Conservation (phyloP, 2,113 vertebrate species). For the Phodopus roborovskii region DNA sequence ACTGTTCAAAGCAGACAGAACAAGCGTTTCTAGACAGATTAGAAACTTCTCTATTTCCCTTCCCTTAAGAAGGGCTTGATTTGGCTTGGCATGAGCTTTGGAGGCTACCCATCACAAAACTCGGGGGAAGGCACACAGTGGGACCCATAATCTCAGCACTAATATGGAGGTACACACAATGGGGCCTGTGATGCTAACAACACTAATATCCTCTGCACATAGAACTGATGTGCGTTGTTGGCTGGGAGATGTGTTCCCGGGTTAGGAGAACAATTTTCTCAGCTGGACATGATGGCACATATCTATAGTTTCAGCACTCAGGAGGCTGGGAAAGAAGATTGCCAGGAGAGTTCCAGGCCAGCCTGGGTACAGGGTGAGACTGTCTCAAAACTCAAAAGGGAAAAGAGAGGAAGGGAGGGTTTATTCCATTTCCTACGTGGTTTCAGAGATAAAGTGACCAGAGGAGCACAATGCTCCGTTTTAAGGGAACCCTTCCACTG, state of each 20-base stretch:
- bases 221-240: not conserved
- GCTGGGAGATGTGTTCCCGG: not conserved
- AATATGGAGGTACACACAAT: not conserved
- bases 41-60: constrained; percentile 36
- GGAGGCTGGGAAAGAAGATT: not conserved
- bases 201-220: not conserved
- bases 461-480: not conserved
- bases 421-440: not conserved
- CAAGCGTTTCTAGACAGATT: constrained; percentile 7
- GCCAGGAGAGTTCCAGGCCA: not conserved
- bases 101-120: constrained; percentile 40
- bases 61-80: constrained; percentile 22
- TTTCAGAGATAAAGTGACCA: not conserved
- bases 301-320: not conserved
- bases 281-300: not conserved
- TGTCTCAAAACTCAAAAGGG: too few species aligned
- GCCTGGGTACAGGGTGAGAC: not conserved
- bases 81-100: not conserved
- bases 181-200: not conserved
- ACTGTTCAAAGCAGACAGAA: constrained; percentile 64
- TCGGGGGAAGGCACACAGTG: constrained; percentile 13
- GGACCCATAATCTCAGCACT: not conserved
- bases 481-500: not conserved
- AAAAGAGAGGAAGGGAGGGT: not conserved
- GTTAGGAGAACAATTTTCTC: not conserved